Evolutionary conservation across 2,888 invertebrate genomes (phyloP).

Genomic region (Lasius fuliginosus): DNA sequence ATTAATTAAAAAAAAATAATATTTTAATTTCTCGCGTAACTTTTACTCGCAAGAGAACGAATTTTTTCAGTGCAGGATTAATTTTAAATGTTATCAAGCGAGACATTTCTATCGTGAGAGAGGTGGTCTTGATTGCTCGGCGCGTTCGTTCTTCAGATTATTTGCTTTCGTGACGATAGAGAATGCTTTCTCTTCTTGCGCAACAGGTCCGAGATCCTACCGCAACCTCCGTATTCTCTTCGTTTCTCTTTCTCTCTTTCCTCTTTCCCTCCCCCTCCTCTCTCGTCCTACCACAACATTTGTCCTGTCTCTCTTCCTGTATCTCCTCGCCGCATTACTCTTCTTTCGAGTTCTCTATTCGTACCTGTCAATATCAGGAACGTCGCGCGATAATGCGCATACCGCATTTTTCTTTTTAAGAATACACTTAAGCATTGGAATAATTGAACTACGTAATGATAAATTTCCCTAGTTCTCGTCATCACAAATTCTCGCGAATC

Average conservation of each 20-base stretch:
- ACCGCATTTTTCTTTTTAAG: background rate
- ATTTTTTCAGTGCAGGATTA: background rate
- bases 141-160: slow-evolving; percentile 14
- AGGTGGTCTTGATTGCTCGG: background rate
- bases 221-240: slow-evolving; percentile 73
- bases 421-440: background rate
- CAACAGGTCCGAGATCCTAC: slow-evolving; percentile 80
- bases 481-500: background rate
- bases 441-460: background rate
- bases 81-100: background rate
- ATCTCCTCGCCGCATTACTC: slow-evolving; percentile 20
- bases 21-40: background rate
- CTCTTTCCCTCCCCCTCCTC: slow-evolving; percentile 35
- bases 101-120: background rate
- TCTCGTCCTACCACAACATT: slow-evolving; percentile 74
- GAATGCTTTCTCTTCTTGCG: slow-evolving; percentile 66
- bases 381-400: background rate
- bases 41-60: background rate
- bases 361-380: slow-evolving; percentile 55
- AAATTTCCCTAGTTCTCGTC: background rate
- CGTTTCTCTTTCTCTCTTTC: slow-evolving; percentile 55
- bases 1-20: background rate
- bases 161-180: slow-evolving; percentile 34
- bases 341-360: slow-evolving; percentile 48
- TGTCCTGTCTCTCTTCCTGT: slow-evolving; percentile 56